Evolutionary conservation across 2,113 vertebrate genomes (phyloP).

Genomic region (Entosphenus tridentatus): DNA sequence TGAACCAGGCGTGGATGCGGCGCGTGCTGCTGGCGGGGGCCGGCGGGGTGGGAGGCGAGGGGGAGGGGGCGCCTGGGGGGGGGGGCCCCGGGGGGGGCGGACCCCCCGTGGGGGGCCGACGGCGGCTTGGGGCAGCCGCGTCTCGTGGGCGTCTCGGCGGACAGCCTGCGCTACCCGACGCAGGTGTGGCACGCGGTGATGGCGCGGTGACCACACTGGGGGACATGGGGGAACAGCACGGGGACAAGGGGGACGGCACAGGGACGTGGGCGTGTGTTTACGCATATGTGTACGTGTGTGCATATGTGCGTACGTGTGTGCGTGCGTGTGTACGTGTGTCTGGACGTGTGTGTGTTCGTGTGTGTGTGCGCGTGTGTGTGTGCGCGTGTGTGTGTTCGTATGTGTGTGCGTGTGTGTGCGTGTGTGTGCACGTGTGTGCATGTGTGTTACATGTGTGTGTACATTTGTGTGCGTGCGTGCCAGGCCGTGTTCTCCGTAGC

Average conservation of each 20-base stretch:
- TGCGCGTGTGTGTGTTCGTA: background rate
- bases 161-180: constrained; percentile 53
- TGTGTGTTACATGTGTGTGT: background rate
- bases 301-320: background rate
- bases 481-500: constrained; percentile 88
- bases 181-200: constrained; percentile 29
- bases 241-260: too few species aligned
- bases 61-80: too few species aligned
- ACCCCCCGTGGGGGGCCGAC: constrained; percentile 27
- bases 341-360: background rate
- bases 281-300: background rate
- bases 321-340: background rate
- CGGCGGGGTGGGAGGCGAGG: too few species aligned
- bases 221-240: too few species aligned
- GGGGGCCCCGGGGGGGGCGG: constrained; percentile 21
- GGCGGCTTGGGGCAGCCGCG: constrained; percentile 20
- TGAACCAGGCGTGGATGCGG: constrained; percentile 67
- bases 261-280: too few species aligned
- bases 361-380: background rate
- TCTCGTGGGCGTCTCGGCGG: constrained; percentile 31
- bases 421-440: background rate
- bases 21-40: constrained; percentile 32
- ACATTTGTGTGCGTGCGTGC: constrained; percentile 7
- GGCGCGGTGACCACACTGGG: too few species aligned
- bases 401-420: background rate